Base-by-base conservation (phyloP, 1,140 invertebrate genomes). In the Macrocentrus cingulum region DNA sequence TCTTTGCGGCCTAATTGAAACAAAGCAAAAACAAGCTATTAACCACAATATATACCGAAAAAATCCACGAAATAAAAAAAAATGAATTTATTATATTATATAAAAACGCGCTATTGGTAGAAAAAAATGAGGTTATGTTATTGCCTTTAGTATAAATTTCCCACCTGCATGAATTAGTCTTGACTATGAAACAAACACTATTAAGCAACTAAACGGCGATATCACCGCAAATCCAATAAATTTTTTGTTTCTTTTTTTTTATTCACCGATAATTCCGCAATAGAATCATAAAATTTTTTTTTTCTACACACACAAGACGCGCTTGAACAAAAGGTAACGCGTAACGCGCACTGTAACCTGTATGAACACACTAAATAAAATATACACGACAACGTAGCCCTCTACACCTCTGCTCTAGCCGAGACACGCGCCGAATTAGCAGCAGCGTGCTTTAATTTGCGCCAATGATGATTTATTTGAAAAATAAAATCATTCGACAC, bases 1-100 rank as follows among this genome's bases (percentile, higher is more conserved):
- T 68, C 51, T 69, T 70, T 11, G 64, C 62, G 44, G 67, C 61
- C 69, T 71, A 48, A 15, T 41, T 9, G 53, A 29, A 55, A 50
- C 8, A 52, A 32, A 29, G 45, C 50, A 15, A 46, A 66, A 50
- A 11, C 9, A 16, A 9, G 8, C 11, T 13, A 11, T 34, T 48
- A 58, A 34, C 5, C n/a, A 56, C 4, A 15, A 39, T 39, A 4
- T 8, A 39, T n/a, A n/a, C n/a, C n/a, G n/a, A n/a, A n/a, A n/a
- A n/a, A n/a, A 42, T 15, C 13, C n/a, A 32, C 19, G 20, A 48
- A 20, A 20, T 6, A 29, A 55, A 18, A 55, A 44, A 29, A 41
- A 42, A 29, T 5, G 11, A 36, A 8, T 23, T 36, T 18, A 63
- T 45, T 52, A 57, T 19, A 18, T 4, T 25, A 49, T 18, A 34